Conservation (phyloP, 2,888 invertebrate genomes). For the Anagyrus pseudococci region DNA sequence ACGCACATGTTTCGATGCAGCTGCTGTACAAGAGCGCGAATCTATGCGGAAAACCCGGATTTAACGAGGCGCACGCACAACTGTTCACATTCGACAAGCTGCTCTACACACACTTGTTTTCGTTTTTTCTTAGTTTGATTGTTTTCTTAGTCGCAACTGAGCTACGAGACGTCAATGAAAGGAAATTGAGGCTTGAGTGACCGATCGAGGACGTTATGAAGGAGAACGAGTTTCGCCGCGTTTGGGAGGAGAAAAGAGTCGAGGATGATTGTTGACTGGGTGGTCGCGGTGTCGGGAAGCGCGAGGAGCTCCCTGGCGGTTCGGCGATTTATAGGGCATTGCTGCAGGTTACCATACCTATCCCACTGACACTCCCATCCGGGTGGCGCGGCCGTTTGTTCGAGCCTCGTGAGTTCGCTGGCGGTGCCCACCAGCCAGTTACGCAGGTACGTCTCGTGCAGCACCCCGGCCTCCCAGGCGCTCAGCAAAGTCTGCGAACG, state of each 20-base stretch:
- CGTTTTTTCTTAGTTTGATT: not conserved
- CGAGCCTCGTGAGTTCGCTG: constrained; percentile 68
- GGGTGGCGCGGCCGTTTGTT: constrained; percentile 70
- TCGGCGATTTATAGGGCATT: constrained; percentile 34
- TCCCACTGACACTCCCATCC: constrained; percentile 78
- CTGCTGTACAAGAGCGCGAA: too few relatives aligned
- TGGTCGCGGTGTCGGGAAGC: too few relatives aligned
- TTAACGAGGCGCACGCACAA: too few relatives aligned
- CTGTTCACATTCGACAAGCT: too few relatives aligned
- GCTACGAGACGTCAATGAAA: not conserved
- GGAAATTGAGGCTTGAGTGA: too few relatives aligned
- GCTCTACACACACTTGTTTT: not conserved
- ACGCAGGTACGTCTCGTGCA: constrained; percentile 68
- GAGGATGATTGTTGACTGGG: too few relatives aligned
- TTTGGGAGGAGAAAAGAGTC: too few relatives aligned
- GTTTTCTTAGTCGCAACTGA: not conserved
- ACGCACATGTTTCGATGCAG: too few relatives aligned
- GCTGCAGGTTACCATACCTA: constrained; percentile 68
- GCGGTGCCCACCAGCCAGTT: constrained; percentile 69
- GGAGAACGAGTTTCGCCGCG: too few relatives aligned
- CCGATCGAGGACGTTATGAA: too few relatives aligned
- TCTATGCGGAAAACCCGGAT: too few relatives aligned
- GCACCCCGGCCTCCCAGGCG: constrained; percentile 69
- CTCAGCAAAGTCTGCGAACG: constrained; percentile 68
- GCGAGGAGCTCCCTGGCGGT: too few relatives aligned